These are phyloP conservation scores for Tympanoctomys barrerae DNA, from an alignment of 2,797 vertebrate species.

Conservation along the genomic window DNA sequence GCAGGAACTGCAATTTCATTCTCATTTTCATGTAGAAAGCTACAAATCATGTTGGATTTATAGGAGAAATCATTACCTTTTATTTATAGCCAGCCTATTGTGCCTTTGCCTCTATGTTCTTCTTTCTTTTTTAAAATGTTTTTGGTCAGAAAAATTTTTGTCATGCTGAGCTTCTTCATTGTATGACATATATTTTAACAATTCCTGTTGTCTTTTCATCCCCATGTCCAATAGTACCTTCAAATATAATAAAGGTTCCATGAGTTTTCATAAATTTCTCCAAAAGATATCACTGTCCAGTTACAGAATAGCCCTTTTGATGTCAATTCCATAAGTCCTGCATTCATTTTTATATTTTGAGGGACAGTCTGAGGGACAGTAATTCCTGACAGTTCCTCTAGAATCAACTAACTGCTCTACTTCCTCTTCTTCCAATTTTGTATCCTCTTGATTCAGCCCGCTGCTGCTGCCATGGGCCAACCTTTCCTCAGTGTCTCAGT, in stretches of 20 bases:
- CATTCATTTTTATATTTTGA: constrained; percentile 91
- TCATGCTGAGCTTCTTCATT: constrained; percentile 94
- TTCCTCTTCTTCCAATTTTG: neutral
- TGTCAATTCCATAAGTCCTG: constrained; percentile 88
- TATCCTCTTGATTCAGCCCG: neutral
- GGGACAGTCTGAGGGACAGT: constrained; percentile 95
- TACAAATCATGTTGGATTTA: constrained; percentile 87
- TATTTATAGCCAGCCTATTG: constrained; percentile 88
- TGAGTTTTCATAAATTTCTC: constrained; percentile 95
- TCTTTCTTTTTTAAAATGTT: constrained; percentile 88
- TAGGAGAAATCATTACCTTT: constrained; percentile 86
- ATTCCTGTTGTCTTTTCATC: constrained; percentile 87
- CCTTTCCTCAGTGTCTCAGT: accelerated
- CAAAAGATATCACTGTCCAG: constrained; percentile 95
- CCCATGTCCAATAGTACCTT: constrained; percentile 89
- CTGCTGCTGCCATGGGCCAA: neutral
- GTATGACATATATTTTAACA: constrained; percentile 94
- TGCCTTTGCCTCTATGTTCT: constrained; percentile 86
- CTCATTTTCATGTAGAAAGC: constrained; percentile 86
- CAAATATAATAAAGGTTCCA: constrained; percentile 94
- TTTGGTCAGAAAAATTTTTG: constrained; percentile 89
- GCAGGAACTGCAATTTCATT: constrained; percentile 81
- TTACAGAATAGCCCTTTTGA: constrained; percentile 94
- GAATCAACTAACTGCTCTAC: constrained; percentile 88
- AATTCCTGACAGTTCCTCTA: constrained; percentile 95